These are phyloP conservation scores for Formica aserva DNA, from an alignment of 2,888 invertebrate genomes.

Conservation along the genomic window DNA sequence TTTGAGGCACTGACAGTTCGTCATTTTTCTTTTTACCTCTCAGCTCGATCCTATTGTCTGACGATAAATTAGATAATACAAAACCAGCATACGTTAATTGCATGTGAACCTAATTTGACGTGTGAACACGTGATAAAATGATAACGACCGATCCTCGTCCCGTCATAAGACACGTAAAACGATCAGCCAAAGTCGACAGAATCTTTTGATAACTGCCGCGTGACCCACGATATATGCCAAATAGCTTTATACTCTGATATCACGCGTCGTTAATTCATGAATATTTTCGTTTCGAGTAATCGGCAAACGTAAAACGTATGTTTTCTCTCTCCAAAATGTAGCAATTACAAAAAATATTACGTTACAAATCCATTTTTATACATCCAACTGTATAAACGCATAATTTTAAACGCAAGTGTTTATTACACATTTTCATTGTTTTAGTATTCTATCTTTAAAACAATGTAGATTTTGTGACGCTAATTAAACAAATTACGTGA, in stretches of 20 bases:
- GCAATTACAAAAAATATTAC: background rate
- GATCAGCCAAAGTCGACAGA: background rate
- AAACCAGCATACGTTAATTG: constrained; percentile 24
- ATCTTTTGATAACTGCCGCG: constrained; percentile 10
- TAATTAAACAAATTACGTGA: constrained; percentile 11
- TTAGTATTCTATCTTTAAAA: background rate
- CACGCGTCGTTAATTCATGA: background rate
- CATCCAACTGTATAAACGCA: background rate
- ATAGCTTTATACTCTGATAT: background rate
- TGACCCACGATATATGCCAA: background rate
- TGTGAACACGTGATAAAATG: constrained; percentile 21
- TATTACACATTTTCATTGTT: background rate
- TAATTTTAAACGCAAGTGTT: background rate
- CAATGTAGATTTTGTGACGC: constrained; percentile 12
- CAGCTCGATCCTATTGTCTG: constrained; percentile 21
- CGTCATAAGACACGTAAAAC: background rate
- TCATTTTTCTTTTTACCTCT: constrained; percentile 34
- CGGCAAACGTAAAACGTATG: too few relatives aligned
- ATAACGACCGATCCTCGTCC: constrained; percentile 7
- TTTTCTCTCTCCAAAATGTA: too few relatives aligned
- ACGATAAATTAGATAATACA: constrained; percentile 36
- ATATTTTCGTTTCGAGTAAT: background rate
- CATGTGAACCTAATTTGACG: constrained; percentile 28
- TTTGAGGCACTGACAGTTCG: constrained; percentile 9
- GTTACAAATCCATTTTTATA: background rate